phyloP scores from a whole-genome alignment of 2,113 vertebrate genomes.

The Nerophis lumbriciformis region DNA sequence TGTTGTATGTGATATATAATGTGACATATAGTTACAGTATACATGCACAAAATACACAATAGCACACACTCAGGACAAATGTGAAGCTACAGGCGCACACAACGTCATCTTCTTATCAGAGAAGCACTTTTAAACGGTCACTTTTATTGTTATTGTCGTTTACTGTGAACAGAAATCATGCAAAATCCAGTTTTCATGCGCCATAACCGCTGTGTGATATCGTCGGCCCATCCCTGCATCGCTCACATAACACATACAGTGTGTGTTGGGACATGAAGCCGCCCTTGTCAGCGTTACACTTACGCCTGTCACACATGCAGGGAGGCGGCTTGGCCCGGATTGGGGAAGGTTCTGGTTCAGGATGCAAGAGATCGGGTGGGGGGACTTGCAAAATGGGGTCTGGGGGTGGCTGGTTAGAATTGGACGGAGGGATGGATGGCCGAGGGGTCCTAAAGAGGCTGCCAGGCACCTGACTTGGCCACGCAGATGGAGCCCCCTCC shows the following conservation, averaged over 20 bases:
- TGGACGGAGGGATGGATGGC: slow-evolving; percentile 37
- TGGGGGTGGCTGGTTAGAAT: slow-evolving; percentile 1
- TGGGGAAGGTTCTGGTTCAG: slow-evolving; percentile 10
- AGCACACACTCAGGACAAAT: no score
- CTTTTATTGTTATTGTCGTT: no score
- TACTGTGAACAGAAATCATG: no score
- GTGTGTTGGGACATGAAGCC: slow-evolving; percentile 17
- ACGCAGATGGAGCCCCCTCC: slow-evolving; percentile 75
- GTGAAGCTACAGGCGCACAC: no score
- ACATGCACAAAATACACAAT: no score
- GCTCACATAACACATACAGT: neutral
- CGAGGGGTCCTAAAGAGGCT: slow-evolving; percentile 51
- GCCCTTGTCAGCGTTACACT: slow-evolving; percentile 27
- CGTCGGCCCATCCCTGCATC: no score
- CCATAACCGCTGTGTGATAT: no score
- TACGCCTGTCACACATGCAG: slow-evolving; percentile 56
- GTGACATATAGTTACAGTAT: no score
- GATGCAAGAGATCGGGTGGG: neutral
- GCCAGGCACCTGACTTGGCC: slow-evolving; percentile 67
- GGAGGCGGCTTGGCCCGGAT: slow-evolving; percentile 27
- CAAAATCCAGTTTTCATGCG: no score
- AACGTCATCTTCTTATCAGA: no score
- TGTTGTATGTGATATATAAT: no score
- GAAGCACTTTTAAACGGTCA: no score
- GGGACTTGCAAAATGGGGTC: neutral